Evolutionary conservation across 2,113 vertebrate genomes (phyloP), one percentile per base, ranked within the genome.

Genomic region (Gallinago undulata): DNA sequence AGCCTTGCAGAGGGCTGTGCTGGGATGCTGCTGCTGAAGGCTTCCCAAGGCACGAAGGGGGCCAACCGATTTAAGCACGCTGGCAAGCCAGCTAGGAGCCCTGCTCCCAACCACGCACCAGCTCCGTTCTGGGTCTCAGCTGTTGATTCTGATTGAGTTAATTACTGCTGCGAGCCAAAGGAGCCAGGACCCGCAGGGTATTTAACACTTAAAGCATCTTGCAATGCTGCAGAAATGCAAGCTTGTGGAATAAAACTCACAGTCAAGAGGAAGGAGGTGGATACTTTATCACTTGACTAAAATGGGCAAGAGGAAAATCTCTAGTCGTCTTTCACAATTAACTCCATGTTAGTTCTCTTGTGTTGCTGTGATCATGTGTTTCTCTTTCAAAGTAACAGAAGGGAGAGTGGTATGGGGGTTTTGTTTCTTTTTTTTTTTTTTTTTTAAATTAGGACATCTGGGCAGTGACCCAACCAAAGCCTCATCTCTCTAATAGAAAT

Each of bases 271-370:
- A 88, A 91, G 66, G 67, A 93, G 57, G 43, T 35, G 33, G 75
- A 25, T 64, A 62, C 30, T 89, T 90, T 70, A 90, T 81, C 67
- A 84, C 66, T 86, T 69, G 33, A 95, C 64, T 84, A 92, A 90
- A 95, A 95, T 30, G 69, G 43, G 35, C 56, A 75, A 67, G 63
- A 93, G 75, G 80, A 85, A 94, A 94, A 96, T 66, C 73, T 72
- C 73, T 48, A 56, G 18, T 85, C 84, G 90, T 68, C 66, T 84
- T 68, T 84, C 48, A 93, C 50, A 63, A 87, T 56, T 62, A 11
- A 91, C 90, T 94, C 91, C 10, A 30, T 37, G 18, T 85, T 94
- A 43, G 15, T 68, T 84, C 72, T 85, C 89, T 33, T 86, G 68
- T 16, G 60, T 80, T 95, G 69, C 28, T 84, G 62, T 55, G 43